Conservation (phyloP, 2,113 vertebrate genomes). For the Nymphicus hollandicus region DNA sequence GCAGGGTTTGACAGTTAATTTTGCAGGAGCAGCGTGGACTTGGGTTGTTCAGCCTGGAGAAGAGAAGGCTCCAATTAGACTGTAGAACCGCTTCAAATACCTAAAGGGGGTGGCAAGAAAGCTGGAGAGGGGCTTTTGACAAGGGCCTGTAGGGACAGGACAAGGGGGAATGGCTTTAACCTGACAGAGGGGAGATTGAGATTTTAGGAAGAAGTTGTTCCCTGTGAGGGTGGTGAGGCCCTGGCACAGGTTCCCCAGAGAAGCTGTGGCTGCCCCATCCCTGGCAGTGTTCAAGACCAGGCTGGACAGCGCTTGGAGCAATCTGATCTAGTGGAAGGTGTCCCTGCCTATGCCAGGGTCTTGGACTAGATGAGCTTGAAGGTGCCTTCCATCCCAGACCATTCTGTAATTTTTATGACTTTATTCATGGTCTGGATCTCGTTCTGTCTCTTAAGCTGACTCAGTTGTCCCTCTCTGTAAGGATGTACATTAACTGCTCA, state of each 20-base stretch:
- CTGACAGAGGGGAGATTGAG: fast-evolving
- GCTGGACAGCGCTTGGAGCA: fast-evolving
- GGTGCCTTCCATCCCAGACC: background rate
- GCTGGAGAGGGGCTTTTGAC: background rate
- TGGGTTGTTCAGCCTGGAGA: background rate
- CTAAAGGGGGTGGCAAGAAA: background rate
- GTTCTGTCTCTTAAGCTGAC: background rate
- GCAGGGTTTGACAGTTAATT: background rate
- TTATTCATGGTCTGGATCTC: background rate
- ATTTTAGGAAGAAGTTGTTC: background rate
- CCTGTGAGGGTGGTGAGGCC: background rate
- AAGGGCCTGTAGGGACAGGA: background rate
- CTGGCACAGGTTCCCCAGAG: background rate
- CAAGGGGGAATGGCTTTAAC: background rate
- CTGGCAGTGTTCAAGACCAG: background rate
- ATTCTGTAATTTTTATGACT: fast-evolving
- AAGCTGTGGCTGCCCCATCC: background rate
- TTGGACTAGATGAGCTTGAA: background rate
- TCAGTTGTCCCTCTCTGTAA: background rate
- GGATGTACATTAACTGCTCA: background rate
- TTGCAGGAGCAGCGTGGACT: background rate
- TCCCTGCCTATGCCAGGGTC: background rate
- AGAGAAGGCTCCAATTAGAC: background rate
- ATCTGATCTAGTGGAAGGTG: fast-evolving
- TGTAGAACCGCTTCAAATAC: background rate